A percentile compares a stretch with the other conserved stretches of the same genome.
These are phyloP conservation scores for Craniophora ligustri DNA, from an alignment of 2,888 invertebrate genomes.

Conservation along the genomic window DNA sequence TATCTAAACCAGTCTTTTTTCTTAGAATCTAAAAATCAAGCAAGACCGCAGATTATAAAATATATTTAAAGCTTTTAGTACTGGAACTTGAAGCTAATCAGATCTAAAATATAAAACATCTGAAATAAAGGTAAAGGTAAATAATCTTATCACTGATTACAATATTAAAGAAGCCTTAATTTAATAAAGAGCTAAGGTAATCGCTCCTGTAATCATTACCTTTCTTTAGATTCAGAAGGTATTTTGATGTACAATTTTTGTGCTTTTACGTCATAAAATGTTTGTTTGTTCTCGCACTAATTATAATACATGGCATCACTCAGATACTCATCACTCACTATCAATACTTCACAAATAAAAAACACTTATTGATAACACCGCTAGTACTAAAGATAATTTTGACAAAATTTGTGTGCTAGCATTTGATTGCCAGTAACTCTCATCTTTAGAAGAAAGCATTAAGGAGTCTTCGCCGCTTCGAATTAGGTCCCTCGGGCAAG, in stretches of 20 bases:
- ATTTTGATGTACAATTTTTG: slow-evolving; percentile 8
- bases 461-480: slow-evolving; percentile 80
- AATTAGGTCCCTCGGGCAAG: slow-evolving; percentile 70
- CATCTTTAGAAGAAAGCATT: slow-evolving; percentile 82
- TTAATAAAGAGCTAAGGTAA: slow-evolving; percentile 30
- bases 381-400: slow-evolving; percentile 62
- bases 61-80: slow-evolving; percentile 28
- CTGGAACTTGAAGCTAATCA: slow-evolving; percentile 26
- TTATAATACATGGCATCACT: slow-evolving; percentile 35
- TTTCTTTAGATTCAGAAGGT: slow-evolving; percentile 17
- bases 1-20: slow-evolving; percentile 81
- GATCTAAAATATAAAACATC: slow-evolving; percentile 5
- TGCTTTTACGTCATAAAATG: slow-evolving; percentile 16
- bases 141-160: slow-evolving; percentile 31
- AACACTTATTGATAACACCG: slow-evolving; percentile 59
- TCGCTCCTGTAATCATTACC: slow-evolving; percentile 30
- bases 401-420: slow-evolving; percentile 62
- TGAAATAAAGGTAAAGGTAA: slow-evolving; percentile 11
- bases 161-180: slow-evolving; percentile 19
- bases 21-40: slow-evolving; percentile 64
- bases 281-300: slow-evolving; percentile 25
- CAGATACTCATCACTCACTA: slow-evolving; percentile 17
- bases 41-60: slow-evolving; percentile 30
- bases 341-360: slow-evolving; percentile 28
- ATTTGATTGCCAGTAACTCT: slow-evolving; percentile 76